Percentiles rank a stretch among this genome's conserved stretches.
Conservation (phyloP, 2,888 invertebrate genomes). For the Ophonus ardosiacus region DNA sequence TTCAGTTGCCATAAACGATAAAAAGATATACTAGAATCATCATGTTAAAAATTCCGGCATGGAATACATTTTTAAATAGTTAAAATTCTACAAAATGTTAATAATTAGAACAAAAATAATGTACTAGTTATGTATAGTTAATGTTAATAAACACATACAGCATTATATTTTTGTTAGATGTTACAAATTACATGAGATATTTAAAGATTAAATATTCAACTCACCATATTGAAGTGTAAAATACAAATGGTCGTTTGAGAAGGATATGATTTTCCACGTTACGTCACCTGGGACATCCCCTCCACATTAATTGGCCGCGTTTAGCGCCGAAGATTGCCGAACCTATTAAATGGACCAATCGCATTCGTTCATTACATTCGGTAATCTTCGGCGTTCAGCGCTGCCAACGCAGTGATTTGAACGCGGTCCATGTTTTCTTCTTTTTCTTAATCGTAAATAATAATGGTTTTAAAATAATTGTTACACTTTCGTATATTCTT, state of each 20-base stretch:
- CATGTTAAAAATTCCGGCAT: slow-evolving; percentile 74
- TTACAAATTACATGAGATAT: slow-evolving; percentile 13
- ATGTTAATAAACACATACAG: not conserved
- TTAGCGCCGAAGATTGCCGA: too few relatives aligned
- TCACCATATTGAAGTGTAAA: slow-evolving; percentile 53
- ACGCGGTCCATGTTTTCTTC: not conserved
- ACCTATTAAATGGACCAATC: too few relatives aligned
- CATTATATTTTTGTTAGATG: slow-evolving; percentile 17
- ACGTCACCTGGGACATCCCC: slow-evolving; percentile 11
- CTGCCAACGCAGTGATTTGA: too few relatives aligned
- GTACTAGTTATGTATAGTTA: not conserved
- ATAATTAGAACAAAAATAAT: slow-evolving; percentile 7
- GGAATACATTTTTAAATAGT: not conserved
- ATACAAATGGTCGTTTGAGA: slow-evolving; percentile 61
- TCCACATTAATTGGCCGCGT: too few relatives aligned
- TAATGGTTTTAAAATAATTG: not conserved
- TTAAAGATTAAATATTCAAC: slow-evolving; percentile 49
- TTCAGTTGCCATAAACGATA: slow-evolving; percentile 83
- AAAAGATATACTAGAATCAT: slow-evolving; percentile 80
- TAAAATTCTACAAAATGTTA: not conserved
- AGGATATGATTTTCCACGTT: not conserved
- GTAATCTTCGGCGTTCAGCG: too few relatives aligned
- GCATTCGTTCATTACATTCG: too few relatives aligned
- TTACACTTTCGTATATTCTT: not conserved
- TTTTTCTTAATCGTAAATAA: not conserved